phyloP scores from a whole-genome alignment of 2,888 invertebrate species.

The Pasiphila rectangulata region DNA sequence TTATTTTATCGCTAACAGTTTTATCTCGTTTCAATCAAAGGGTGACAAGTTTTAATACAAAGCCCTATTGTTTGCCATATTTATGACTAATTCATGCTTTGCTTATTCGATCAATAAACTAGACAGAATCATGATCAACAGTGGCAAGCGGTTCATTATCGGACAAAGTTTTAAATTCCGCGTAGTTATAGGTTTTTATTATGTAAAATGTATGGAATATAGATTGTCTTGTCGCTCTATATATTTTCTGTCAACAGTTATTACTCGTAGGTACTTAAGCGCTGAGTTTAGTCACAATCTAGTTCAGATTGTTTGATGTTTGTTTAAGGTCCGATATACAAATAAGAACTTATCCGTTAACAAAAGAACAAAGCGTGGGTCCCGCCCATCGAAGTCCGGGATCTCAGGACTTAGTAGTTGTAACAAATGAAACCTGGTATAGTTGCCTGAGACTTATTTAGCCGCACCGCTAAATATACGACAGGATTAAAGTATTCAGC shows the following conservation, averaged over 20 bases:
- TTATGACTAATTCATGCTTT: slow-evolving; percentile 17
- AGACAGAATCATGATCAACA: not conserved
- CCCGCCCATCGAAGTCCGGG: slow-evolving; percentile 48
- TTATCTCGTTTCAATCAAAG: slow-evolving; percentile 31
- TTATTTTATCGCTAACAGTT: slow-evolving; percentile 22
- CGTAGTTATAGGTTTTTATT: not conserved
- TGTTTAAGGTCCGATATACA: slow-evolving; percentile 25
- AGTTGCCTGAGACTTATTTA: slow-evolving; percentile 62
- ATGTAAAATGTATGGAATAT: too few species aligned
- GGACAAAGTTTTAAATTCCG: not conserved
- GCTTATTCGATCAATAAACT: slow-evolving; percentile 16
- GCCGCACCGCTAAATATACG: slow-evolving; percentile 59
- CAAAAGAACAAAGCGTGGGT: slow-evolving; percentile 39
- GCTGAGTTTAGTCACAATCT: too few species aligned
- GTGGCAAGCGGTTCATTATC: not conserved
- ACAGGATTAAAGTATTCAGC: slow-evolving; percentile 65
- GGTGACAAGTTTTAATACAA: slow-evolving; percentile 29
- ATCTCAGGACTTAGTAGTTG: slow-evolving; percentile 59
- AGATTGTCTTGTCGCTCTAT: too few species aligned
- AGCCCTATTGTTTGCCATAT: slow-evolving; percentile 31
- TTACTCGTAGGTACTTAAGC: too few species aligned
- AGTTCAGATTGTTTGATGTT: slow-evolving; percentile 28
- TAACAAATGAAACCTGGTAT: slow-evolving; percentile 66
- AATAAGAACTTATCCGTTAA: slow-evolving; percentile 36
- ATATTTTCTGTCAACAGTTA: too few species aligned